phyloP scores from a whole-genome alignment of 2,888 invertebrate genomes.

The Tryphoninae sp. region DNA sequence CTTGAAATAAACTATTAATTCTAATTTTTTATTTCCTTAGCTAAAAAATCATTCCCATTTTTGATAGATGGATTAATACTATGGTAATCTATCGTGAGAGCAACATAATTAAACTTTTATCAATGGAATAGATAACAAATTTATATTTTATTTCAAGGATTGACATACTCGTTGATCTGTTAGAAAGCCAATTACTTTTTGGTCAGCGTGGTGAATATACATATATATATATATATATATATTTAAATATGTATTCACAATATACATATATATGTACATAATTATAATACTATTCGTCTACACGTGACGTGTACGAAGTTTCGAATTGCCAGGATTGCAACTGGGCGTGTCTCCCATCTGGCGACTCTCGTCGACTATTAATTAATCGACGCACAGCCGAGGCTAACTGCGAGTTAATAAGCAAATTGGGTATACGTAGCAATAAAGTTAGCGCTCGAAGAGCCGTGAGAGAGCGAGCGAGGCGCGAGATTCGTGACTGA shows the following conservation, averaged over 20 bases:
- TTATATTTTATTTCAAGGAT: no score
- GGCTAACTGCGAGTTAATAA: conserved; percentile 81
- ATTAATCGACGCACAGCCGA: conserved; percentile 80
- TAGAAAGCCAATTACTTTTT: no score
- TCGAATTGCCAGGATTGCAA: conserved; percentile 33
- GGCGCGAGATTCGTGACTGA: conserved; percentile 59
- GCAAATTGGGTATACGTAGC: conserved; percentile 79
- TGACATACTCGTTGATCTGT: no score
- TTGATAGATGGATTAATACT: no score
- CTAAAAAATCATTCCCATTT: no score
- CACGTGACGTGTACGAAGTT: conserved; percentile 56
- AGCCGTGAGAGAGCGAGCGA: conserved; percentile 62
- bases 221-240: neutral
- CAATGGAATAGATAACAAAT: no score
- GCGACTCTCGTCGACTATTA: conserved; percentile 76
- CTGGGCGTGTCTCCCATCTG: conserved; percentile 77
- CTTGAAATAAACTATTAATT: no score
- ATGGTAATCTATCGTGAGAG: no score
- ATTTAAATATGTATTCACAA: neutral
- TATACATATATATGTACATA: neutral
- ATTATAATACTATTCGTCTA: conserved; percentile 38
- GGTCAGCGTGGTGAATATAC: neutral
- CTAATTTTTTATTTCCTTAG: no score
- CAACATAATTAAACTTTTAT: no score
- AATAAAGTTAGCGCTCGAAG: conserved; percentile 77